phyloP scores from a whole-genome alignment of 2,797 vertebrate genomes.

The Melanogrammus aeglefinus region DNA sequence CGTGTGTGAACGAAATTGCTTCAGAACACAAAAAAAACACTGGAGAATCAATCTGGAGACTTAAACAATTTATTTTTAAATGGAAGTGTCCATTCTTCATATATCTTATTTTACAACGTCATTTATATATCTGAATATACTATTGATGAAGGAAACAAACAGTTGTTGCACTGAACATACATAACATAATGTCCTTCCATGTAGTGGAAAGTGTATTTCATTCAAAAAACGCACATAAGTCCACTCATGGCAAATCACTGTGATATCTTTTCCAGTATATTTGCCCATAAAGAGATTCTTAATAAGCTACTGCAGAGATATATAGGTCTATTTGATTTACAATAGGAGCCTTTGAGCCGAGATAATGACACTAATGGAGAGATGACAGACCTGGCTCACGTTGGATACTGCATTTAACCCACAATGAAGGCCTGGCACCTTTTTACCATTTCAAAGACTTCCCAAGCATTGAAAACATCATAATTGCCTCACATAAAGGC shows the following conservation, averaged over 20 bases:
- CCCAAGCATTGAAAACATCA: conserved; percentile 18
- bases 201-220: background rate
- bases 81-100: background rate
- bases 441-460: conserved; percentile 73
- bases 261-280: conserved; percentile 31
- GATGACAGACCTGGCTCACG: conserved; percentile 37
- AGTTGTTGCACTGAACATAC: background rate
- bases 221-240: background rate
- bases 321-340: conserved; percentile 44
- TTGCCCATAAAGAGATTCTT: background rate
- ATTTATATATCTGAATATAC: conserved; percentile 21
- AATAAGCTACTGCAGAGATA: conserved; percentile 29
- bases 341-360: conserved; percentile 32
- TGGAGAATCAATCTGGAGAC: background rate
- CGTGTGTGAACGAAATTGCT: background rate
- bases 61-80: background rate
- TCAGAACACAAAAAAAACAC: background rate
- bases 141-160: conserved; percentile 12
- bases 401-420: conserved; percentile 32
- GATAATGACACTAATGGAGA: conserved; percentile 31
- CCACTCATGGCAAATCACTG: conserved; percentile 39
- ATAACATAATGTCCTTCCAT: background rate
- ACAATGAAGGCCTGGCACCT: conserved; percentile 25
- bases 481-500: conserved; percentile 24
- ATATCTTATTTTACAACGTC: background rate